phyloP scores from a whole-genome alignment of 2,113 vertebrate genomes.

The Maccullochella peelii region DNA sequence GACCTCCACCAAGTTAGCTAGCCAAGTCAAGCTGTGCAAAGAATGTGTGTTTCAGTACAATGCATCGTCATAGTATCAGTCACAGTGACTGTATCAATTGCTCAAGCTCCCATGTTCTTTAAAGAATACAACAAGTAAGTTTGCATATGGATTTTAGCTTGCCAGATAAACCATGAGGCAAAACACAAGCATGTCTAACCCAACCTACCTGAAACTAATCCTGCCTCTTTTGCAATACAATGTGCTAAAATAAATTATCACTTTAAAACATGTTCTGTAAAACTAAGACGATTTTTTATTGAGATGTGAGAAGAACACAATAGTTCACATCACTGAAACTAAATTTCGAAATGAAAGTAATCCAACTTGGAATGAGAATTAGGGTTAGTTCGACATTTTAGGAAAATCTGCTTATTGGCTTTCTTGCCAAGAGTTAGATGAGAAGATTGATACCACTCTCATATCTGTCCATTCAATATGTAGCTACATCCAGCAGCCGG shows the following conservation, averaged over 20 bases:
- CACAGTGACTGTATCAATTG: not conserved
- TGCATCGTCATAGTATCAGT: not conserved
- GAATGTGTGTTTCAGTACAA: not conserved
- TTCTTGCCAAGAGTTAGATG: too few relatives aligned
- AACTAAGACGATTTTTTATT: not conserved
- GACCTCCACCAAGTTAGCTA: not conserved
- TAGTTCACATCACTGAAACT: not conserved
- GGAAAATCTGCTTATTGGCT: not conserved
- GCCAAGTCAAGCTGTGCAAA: constrained; percentile 11
- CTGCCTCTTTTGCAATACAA: not conserved
- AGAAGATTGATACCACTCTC: not conserved
- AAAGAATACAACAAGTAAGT: constrained; percentile 3
- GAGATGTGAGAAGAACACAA: not conserved
- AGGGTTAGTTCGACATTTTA: not conserved
- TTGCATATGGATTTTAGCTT: not conserved
- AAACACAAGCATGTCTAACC: not conserved
- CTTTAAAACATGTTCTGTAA: not conserved
- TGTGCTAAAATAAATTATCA: not conserved
- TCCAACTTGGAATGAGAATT: not conserved
- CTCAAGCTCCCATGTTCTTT: not conserved
- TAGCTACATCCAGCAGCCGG: not conserved
- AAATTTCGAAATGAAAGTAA: not conserved
- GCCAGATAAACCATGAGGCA: constrained; percentile 15
- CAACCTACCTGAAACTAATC: constrained; percentile 1
- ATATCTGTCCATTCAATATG: not conserved